Conservation (phyloP, 2,113 vertebrate genomes). For the Hoplias malabaricus region DNA sequence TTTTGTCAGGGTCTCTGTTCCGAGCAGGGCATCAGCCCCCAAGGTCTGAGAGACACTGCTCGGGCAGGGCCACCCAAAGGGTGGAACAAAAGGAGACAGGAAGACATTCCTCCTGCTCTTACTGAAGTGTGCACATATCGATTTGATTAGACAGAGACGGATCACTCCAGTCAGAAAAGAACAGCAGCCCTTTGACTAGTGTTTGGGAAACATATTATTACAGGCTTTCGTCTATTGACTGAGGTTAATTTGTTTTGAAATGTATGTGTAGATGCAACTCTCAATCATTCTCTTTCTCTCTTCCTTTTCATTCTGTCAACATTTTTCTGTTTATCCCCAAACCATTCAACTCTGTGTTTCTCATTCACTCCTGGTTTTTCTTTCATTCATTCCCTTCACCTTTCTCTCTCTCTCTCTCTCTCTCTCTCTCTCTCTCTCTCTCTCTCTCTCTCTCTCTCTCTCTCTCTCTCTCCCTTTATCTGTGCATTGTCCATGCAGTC, state of each 20-base stretch:
- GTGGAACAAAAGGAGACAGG: neutral
- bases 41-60: neutral
- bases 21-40: slow-evolving; percentile 28
- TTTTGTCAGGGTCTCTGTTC: slow-evolving; percentile 31
- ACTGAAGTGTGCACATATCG: slow-evolving; percentile 25
- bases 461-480: slow-evolving; percentile 34
- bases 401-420: slow-evolving; percentile 22
- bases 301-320: slow-evolving; percentile 5
- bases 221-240: slow-evolving; percentile 13
- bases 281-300: neutral
- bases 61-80: neutral
- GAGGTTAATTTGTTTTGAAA: slow-evolving; percentile 33
- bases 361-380: slow-evolving; percentile 12
- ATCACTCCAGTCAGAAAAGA: slow-evolving; percentile 26
- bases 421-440: slow-evolving; percentile 38
- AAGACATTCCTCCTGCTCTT: slow-evolving; percentile 9
- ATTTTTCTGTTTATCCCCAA: slow-evolving; percentile 17
- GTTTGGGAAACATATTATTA: slow-evolving; percentile 27
- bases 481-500: slow-evolving; percentile 40
- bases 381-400: slow-evolving; percentile 39
- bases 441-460: neutral
- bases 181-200: slow-evolving; percentile 8
- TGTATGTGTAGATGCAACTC: neutral
- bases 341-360: neutral
- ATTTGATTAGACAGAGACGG: slow-evolving; percentile 43